Conservation (phyloP, 1,140 invertebrate species). For the Monomorium pharaonis region DNA sequence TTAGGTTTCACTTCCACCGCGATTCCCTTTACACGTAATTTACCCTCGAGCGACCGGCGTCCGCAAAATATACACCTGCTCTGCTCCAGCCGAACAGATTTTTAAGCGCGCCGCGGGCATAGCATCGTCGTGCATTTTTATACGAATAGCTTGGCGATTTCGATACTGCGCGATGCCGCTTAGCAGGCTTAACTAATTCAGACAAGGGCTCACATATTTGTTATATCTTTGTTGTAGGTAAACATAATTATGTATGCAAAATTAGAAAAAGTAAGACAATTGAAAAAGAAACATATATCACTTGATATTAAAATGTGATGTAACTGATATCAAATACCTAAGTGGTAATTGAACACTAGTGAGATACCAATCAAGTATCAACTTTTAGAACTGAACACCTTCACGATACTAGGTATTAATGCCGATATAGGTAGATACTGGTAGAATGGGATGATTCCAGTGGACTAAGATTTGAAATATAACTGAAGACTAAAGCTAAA, state of each 20-base stretch:
- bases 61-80: constrained; percentile 54
- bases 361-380: too few relatives aligned
- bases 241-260: background rate
- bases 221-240: background rate
- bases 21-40: constrained; percentile 70
- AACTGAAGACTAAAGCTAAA: too few relatives aligned
- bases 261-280: background rate
- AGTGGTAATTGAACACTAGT: too few relatives aligned
- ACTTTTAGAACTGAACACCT: too few relatives aligned
- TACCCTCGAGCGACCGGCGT: constrained; percentile 41
- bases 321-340: background rate
- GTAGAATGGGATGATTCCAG: too few relatives aligned
- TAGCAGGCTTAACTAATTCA: background rate
- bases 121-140: constrained; percentile 34
- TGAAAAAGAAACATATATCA: background rate
- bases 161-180: background rate
- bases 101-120: constrained; percentile 38
- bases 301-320: background rate
- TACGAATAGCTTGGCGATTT: constrained; percentile 10
- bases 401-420: too few relatives aligned
- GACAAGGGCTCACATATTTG: background rate
- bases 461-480: too few relatives aligned
- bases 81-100: constrained; percentile 38
- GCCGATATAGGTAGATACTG: too few relatives aligned
- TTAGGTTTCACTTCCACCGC: constrained; percentile 67